Conservation (phyloP, 2,113 vertebrate genomes). For the Cacatua alba region DNA sequence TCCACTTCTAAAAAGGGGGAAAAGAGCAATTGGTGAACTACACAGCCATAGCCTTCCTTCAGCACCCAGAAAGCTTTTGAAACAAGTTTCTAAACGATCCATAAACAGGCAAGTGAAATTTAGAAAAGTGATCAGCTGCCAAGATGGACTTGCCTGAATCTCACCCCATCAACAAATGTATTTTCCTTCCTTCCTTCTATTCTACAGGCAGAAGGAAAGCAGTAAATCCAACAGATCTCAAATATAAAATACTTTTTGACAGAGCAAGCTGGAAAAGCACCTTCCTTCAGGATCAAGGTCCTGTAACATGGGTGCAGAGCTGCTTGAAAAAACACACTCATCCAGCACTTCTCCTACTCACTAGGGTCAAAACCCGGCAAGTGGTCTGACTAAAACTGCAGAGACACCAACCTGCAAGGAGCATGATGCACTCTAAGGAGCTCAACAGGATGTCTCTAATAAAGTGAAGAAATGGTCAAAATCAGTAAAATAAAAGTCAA, state of each 20-base stretch:
- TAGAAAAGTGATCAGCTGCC: not conserved
- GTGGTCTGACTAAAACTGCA: not conserved
- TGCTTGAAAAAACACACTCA: not conserved
- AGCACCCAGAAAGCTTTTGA: not conserved
- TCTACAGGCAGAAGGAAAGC: not conserved
- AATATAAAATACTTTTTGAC: not conserved
- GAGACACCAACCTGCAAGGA: not conserved
- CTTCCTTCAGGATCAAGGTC: not conserved
- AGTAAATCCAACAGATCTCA: not conserved
- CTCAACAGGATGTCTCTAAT: not conserved
- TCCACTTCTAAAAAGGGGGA: not conserved
- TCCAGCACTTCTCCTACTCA: not conserved
- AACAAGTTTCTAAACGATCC: not conserved
- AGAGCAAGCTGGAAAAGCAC: not conserved
- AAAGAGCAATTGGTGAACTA: not conserved
- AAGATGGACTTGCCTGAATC: not conserved
- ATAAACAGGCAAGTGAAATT: not conserved
- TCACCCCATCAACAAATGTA: not conserved
- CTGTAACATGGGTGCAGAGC: not conserved
- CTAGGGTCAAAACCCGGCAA: not conserved
- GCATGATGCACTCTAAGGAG: not conserved
- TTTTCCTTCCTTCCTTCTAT: not conserved
- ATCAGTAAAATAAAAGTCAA: not conserved
- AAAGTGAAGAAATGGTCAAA: not conserved
- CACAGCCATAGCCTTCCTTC: not conserved